Percentiles rank a stretch among this genome's conserved stretches.
These are phyloP conservation scores for Temnothorax nylanderi DNA, from an alignment of 1,140 invertebrate genomes.

Conservation along the genomic window DNA sequence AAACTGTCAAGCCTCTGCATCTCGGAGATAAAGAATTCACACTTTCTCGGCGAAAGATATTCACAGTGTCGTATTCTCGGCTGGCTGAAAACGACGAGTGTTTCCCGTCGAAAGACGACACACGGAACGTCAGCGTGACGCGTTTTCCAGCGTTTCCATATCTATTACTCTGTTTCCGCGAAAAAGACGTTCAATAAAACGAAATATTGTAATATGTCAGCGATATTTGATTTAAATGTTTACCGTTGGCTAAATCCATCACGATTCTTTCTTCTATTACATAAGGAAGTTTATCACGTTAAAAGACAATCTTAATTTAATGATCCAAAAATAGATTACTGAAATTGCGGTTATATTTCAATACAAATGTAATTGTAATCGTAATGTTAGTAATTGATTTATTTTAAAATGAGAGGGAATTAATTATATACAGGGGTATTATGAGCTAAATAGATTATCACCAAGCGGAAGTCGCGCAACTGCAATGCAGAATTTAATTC, in stretches of 20 bases:
- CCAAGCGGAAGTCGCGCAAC: constrained; percentile 45
- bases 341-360: neutral
- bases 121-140: constrained; percentile 32
- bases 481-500: constrained; percentile 69
- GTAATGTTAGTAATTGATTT: neutral
- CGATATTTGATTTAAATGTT: neutral
- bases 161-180: constrained; percentile 19
- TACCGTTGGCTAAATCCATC: neutral
- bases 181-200: constrained; percentile 14
- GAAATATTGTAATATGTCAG: neutral
- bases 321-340: neutral
- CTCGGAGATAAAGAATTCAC: constrained; percentile 59
- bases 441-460: neutral
- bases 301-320: neutral
- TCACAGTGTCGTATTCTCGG: constrained; percentile 50
- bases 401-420: neutral
- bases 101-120: constrained; percentile 52
- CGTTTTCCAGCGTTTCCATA: constrained; percentile 31
- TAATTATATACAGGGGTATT: neutral
- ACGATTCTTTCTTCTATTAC: too few species aligned
- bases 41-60: constrained; percentile 56
- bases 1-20: constrained; percentile 59
- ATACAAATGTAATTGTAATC: constrained; percentile 8
- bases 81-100: constrained; percentile 53
- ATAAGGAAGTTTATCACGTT: neutral